phyloP scores from a whole-genome alignment of 2,888 invertebrate genomes.

The Chironomus riparius region DNA sequence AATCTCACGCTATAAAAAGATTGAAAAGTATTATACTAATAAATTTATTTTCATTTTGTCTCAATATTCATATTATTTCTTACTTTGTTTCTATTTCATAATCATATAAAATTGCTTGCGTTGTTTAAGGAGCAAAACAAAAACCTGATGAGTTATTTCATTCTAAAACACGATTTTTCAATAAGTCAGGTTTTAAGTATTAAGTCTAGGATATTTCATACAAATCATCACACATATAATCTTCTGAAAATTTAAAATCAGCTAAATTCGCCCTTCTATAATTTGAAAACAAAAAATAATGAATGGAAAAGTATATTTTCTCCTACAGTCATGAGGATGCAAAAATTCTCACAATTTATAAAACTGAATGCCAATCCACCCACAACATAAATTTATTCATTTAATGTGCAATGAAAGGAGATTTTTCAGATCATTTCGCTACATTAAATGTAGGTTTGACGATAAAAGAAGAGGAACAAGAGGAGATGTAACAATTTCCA shows the following conservation, averaged over 20 bases:
- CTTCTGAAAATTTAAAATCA: too few species aligned
- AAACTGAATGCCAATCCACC: constrained; percentile 3
- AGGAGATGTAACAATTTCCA: not conserved
- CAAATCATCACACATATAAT: too few species aligned
- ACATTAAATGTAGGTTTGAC: constrained; percentile 12
- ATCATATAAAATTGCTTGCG: too few species aligned
- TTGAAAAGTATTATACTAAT: not conserved
- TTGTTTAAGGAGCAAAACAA: too few species aligned
- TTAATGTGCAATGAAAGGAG: not conserved
- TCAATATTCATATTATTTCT: not conserved
- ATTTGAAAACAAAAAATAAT: not conserved
- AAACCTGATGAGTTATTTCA: too few species aligned
- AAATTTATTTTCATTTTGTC: not conserved
- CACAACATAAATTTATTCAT: not conserved
- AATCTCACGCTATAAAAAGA: constrained; percentile 17
- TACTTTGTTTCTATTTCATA: too few species aligned
- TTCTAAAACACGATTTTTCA: too few species aligned
- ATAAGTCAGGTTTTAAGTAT: too few species aligned
- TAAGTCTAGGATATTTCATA: too few species aligned
- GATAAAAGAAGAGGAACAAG: not conserved
- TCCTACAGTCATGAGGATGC: constrained; percentile 10
- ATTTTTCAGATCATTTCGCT: constrained; percentile 21
- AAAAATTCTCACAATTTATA: not conserved
- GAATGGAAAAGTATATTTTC: not conserved
- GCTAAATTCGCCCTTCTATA: too few species aligned